These are phyloP conservation scores for Punctoribates punctum DNA, from an alignment of 2,888 invertebrate genomes.

Conservation along the genomic window DNA sequence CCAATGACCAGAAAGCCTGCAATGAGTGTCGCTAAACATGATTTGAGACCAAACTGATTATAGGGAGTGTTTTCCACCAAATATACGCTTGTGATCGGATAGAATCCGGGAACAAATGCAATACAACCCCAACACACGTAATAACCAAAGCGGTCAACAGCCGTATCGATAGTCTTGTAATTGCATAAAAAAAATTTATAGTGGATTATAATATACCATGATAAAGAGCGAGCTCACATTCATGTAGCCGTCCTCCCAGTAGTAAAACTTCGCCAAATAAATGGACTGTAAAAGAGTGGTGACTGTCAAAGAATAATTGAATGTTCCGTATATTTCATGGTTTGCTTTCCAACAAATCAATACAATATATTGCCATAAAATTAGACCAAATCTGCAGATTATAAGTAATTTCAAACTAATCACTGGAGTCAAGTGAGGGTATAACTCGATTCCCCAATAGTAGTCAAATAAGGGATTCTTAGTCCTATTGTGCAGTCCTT, in stretches of 20 bases:
- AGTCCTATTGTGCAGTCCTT: constrained; percentile 52
- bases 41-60: constrained; percentile 3
- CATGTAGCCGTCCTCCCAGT: constrained; percentile 61
- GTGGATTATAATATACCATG: too few relatives aligned
- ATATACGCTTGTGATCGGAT: constrained; percentile 55
- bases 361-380: constrained; percentile 54
- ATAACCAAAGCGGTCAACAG: constrained; percentile 50
- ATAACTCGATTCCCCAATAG: constrained; percentile 61
- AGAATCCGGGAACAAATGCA: constrained; percentile 55
- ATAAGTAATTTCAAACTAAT: constrained; percentile 54
- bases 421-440: constrained; percentile 55
- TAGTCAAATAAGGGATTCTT: constrained; percentile 58
- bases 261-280: constrained; percentile 60
- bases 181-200: too few relatives aligned
- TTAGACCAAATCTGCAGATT: constrained; percentile 57
- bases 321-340: constrained; percentile 47
- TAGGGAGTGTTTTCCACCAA: constrained; percentile 55
- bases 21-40: constrained; percentile 46
- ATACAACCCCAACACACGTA: constrained; percentile 60
- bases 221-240: constrained; percentile 45
- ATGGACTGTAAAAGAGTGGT: constrained; percentile 56
- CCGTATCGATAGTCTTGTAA: constrained; percentile 50
- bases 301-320: constrained; percentile 51
- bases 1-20: constrained; percentile 54
- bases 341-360: constrained; percentile 44